These are phyloP conservation scores for Triops cancriformis DNA, from an alignment of 1,140 invertebrate genomes.

Conservation along the genomic window DNA sequence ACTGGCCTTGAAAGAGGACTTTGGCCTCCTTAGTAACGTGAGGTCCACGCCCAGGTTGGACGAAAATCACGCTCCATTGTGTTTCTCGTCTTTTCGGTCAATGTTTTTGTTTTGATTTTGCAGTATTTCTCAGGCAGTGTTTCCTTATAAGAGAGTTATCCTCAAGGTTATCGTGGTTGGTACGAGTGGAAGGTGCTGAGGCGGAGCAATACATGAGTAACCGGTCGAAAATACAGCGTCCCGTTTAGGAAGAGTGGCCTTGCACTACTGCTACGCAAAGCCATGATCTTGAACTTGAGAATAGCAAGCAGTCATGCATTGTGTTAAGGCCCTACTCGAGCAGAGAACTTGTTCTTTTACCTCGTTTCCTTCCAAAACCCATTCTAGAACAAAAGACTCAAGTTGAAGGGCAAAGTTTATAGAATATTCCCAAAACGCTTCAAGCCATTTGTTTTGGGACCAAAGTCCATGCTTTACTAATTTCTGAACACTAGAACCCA, in stretches of 20 bases:
- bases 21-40: not conserved
- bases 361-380: too few relatives aligned
- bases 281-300: not conserved
- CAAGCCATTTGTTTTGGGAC: too few relatives aligned
- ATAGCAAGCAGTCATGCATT: not conserved
- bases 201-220: not conserved
- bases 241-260: not conserved
- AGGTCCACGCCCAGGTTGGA: not conserved
- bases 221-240: not conserved
- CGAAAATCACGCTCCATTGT: too few relatives aligned
- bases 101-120: too few relatives aligned
- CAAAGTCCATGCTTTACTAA: too few relatives aligned
- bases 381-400: not conserved
- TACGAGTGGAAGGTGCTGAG: too few relatives aligned
- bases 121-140: too few relatives aligned
- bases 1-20: not conserved
- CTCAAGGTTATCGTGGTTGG: too few relatives aligned
- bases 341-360: not conserved
- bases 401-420: not conserved
- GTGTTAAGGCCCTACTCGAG: not conserved
- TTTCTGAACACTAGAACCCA: too few relatives aligned
- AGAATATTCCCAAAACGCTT: not conserved
- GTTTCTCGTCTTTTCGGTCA: too few relatives aligned
- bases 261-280: not conserved
- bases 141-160: too few relatives aligned